phyloP scores from a whole-genome alignment of 1,140 invertebrate genomes.

The Melitaea cinxia region DNA sequence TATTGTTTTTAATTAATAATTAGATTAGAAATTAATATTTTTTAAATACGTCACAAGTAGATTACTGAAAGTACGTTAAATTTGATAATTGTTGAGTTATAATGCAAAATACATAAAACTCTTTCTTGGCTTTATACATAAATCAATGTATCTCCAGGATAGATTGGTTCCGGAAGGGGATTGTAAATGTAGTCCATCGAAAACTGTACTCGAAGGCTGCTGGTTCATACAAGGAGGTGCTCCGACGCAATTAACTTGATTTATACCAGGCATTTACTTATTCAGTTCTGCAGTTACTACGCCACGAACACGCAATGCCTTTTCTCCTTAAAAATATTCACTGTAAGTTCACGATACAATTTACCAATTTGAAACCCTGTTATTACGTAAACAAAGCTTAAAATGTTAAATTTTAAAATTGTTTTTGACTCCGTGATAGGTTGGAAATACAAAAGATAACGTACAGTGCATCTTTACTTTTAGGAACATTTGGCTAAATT shows the following conservation, averaged over 20 bases:
- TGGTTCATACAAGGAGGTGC: constrained; percentile 75
- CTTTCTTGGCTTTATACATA: constrained; percentile 6
- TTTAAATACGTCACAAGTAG: no score
- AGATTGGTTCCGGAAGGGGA: constrained; percentile 50
- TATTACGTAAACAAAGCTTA: constrained; percentile 27
- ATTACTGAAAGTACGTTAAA: no score
- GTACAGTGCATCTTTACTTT: constrained; percentile 54
- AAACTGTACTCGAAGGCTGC: constrained; percentile 61
- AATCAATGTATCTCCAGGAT: constrained; percentile 33
- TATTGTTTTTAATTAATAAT: no score
- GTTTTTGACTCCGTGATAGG: constrained; percentile 24
- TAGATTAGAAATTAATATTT: no score
- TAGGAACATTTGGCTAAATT: constrained; percentile 57
- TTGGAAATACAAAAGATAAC: constrained; percentile 42
- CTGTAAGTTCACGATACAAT: constrained; percentile 22
- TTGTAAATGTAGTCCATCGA: constrained; percentile 58
- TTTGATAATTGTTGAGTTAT: not conserved
- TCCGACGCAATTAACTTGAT: constrained; percentile 78
- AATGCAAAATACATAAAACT: not conserved
- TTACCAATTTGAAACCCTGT: constrained; percentile 41
- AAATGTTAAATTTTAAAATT: constrained; percentile 25
- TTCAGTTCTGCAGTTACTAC: constrained; percentile 73
- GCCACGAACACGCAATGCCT: constrained; percentile 69
- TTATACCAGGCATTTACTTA: constrained; percentile 78
- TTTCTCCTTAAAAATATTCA: constrained; percentile 49